Conservation (phyloP, 2,888 invertebrate genomes). For the Tillus elongatus region DNA sequence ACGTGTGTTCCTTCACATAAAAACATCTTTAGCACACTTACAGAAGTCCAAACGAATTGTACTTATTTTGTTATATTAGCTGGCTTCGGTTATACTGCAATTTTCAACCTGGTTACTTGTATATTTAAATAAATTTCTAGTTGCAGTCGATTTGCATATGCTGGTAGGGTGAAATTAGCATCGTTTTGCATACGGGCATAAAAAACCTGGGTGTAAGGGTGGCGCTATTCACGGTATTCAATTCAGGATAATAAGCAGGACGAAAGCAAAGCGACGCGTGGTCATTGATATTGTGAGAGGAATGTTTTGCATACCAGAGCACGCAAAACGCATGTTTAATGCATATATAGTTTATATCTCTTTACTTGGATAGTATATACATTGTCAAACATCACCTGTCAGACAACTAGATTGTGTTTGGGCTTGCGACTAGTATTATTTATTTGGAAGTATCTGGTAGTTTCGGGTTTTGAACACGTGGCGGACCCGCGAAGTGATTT, state of each 20-base stretch:
- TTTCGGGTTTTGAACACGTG: conserved; percentile 19
- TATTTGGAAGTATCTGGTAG: too few relatives aligned
- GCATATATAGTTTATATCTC: too few relatives aligned
- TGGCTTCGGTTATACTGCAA: too few relatives aligned
- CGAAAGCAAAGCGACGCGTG: too few relatives aligned
- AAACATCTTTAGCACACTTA: conserved; percentile 7
- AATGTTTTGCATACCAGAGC: conserved; percentile 12
- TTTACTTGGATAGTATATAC: too few relatives aligned
- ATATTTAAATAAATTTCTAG: conserved; percentile 17
- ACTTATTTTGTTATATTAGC: too few relatives aligned
- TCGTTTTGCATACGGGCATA: conserved; percentile 16
- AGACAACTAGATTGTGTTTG: not conserved
- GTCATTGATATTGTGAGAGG: conserved; percentile 2
- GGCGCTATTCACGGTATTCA: too few relatives aligned
- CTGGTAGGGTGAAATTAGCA: conserved; percentile 16
- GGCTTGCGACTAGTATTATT: conserved; percentile 10
- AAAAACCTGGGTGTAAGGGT: too few relatives aligned
- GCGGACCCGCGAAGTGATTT: conserved; percentile 20
- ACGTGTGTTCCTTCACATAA: too few relatives aligned
- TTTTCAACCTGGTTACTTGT: too few relatives aligned
- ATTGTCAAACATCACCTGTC: conserved; percentile 12
- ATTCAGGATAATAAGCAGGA: too few relatives aligned
- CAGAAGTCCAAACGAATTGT: conserved; percentile 7
- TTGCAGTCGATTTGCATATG: conserved; percentile 16
- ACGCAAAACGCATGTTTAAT: conserved; percentile 6